Evolutionary conservation across 1,140 invertebrate species (phyloP), one percentile per base, ranked within the genome.

Genomic region (Lutraria rhynchaena): DNA sequence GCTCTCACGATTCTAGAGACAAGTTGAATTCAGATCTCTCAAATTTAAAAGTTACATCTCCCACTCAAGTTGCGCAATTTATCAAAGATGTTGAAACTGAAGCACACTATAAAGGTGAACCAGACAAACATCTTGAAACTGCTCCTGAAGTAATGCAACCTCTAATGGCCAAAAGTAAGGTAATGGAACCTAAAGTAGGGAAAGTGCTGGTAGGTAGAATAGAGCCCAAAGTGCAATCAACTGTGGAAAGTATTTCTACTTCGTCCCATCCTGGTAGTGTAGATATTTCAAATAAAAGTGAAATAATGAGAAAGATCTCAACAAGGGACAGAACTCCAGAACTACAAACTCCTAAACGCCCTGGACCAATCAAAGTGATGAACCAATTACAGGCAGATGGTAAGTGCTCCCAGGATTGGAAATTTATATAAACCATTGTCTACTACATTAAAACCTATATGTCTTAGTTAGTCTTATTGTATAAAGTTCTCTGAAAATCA

Each of bases 61-160:
- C 71, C 2, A 69, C 74, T 37, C 63, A 77, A 63, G 77, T 77
- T n/a, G 74, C 53, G 37, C 46, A 69, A 57, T 75, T 83, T 51
- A 83, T 77, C 15, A 83, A 83, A 81, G 13, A 67, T 65, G 78
- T 81, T 51, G 55, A 73, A 44, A 81, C 29, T 65, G 61, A 77
- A 33, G 60, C 49, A 49, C 41, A 67, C 1, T 31, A 27, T 46
- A 55, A 67, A 46, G 11, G 27, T 11, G 22, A 75, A 49, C 22
- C 35, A 46, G 37, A 60, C 24, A 19, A 41, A 15, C 5, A 5
- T 41, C 5, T 41, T 7, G 37, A 41, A 15, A 41, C 37, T 7
- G 37, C 15, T 5, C 37, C 15, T 41, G 37, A 41, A 41, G 37
- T 41, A 7, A 41, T 5, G 15, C 37, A 41, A 41, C 37, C 37